Conservation (phyloP, 2,113 vertebrate genomes). For the Nothoprocta perdicaria region DNA sequence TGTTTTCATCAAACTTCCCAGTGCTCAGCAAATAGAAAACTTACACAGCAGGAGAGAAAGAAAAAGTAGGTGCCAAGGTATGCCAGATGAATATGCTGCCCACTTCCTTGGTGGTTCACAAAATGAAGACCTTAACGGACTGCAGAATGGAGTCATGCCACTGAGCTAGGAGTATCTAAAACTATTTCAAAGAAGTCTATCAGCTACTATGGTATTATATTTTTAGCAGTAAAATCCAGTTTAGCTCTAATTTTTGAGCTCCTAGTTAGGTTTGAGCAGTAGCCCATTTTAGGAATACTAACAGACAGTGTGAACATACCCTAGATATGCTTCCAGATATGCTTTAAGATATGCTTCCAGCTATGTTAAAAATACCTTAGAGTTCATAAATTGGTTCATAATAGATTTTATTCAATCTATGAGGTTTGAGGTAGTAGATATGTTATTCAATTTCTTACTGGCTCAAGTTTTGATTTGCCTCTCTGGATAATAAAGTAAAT, state of each 20-base stretch:
- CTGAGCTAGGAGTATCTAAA: not conserved
- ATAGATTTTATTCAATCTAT: not conserved
- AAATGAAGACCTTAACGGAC: not conserved
- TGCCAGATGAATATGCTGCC: not conserved
- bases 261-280: not conserved
- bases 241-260: not conserved
- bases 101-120: not conserved
- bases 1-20: not conserved
- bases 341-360: not conserved
- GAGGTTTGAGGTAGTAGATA: not conserved
- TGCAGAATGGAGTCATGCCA: not conserved
- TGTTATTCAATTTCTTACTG: not conserved
- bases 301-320: not conserved
- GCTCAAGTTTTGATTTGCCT: not conserved
- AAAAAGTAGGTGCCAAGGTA: not conserved
- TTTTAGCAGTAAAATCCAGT: not conserved
- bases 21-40: not conserved
- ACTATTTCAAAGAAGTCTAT: not conserved
- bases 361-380: not conserved
- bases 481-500: not conserved
- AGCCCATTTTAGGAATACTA: not conserved
- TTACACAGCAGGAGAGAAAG: not conserved
- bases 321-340: not conserved
- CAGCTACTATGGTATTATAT: not conserved
- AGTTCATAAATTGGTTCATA: not conserved